Percentiles rank a stretch among this genome's conserved stretches.
Conservation (phyloP, 2,113 vertebrate species). For the Ia io region DNA sequence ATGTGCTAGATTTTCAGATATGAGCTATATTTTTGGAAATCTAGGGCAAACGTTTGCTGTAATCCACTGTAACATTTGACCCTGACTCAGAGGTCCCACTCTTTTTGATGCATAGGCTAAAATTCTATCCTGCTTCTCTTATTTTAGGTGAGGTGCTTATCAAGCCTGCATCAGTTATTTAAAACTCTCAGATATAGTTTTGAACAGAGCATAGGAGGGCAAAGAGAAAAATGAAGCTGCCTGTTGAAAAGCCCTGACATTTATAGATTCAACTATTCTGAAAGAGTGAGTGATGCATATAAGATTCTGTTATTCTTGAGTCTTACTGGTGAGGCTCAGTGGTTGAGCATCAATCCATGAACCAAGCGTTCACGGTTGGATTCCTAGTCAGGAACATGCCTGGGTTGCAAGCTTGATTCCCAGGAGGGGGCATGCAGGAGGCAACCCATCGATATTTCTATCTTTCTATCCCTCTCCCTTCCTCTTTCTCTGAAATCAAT, state of each 20-base stretch:
- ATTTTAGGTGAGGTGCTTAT: neutral
- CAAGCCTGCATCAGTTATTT: neutral
- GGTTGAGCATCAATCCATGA: too few relatives aligned
- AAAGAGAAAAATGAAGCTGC: neutral
- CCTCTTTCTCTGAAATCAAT: too few relatives aligned
- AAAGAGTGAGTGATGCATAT: neutral
- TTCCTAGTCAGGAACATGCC: too few relatives aligned
- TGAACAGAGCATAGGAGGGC: neutral
- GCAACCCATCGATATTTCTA: too few relatives aligned
- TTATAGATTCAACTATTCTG: neutral
- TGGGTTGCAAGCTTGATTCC: too few relatives aligned
- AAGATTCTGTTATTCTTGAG: neutral
- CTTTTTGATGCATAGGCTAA: neutral
- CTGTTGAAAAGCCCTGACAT: neutral
- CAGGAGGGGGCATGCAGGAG: too few relatives aligned
- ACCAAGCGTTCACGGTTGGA: too few relatives aligned
- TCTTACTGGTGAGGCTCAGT: too few relatives aligned
- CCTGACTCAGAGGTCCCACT: neutral
- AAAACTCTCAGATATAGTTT: neutral
- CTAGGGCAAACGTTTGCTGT: neutral
- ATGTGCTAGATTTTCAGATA: neutral
- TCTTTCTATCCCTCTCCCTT: too few relatives aligned
- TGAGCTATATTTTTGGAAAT: conserved; percentile 9
- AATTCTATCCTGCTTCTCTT: neutral
- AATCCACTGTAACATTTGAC: neutral